Evolutionary conservation across 2,113 vertebrate genomes (phyloP), one percentile per base, ranked within the genome.

Genomic region (Mohoua ochrocephala): DNA sequence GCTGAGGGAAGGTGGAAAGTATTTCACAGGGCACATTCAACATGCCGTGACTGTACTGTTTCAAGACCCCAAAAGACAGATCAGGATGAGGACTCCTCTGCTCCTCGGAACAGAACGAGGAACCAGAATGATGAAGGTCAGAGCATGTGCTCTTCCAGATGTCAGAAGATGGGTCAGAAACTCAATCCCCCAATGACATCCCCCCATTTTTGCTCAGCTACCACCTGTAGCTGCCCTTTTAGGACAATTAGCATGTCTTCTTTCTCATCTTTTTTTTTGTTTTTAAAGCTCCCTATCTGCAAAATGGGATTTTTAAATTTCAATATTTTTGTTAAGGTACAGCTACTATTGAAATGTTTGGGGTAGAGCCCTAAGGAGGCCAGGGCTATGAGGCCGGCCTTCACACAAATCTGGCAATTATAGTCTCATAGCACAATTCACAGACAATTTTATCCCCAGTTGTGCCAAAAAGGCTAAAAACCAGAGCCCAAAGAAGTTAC

Each of bases 21-120:
- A 59, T 47, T 41, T 39, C 76, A 70, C 16, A 76, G 17, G 15
- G 20, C 17, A 9, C 3, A 7, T 45, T 57, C 11, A 0, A 15
- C 0, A 1, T 22, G 15, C 42, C 5, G 2, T 1, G 3, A 63
- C 26, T 53, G 30, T 30, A 21, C 14, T 23, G 42, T 54, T 47
- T 33, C 30, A 53, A 47, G 37, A 56, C 35, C 60, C 23, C 24
- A 18, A 33, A 53, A 71, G 24, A 53, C 37, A 49, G 10, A 41
- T 17, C 22, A 74, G 63, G 59, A 27, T 37, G 24, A 64, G 14
- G 23, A 54, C 22, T 67, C 26, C 11, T 11, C 45, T 41, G 4
- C 2, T 63, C 35, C 15, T 9, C 22, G 30, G 11, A 20, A 28
- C 47, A 76, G 30, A 83, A 31, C 23, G 79, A 53, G 71, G 41